Evolutionary conservation across 2,797 vertebrate species (phyloP).

Genomic region (Melanotaenia parkinsoni): DNA sequence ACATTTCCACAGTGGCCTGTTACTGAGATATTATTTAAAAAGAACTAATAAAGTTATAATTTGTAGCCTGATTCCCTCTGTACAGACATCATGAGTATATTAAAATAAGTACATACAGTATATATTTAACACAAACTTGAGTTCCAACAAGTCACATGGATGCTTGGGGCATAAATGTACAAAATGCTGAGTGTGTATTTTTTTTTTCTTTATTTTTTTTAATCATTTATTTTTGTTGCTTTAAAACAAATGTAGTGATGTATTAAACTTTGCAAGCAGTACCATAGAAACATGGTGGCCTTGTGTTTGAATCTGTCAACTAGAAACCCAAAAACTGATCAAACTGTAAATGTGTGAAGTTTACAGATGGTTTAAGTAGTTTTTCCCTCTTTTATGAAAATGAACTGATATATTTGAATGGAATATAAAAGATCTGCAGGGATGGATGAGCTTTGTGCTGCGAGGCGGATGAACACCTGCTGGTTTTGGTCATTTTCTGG

Average conservation of each 20-base stretch:
- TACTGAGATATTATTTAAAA: constrained; percentile 84
- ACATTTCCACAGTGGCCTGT: constrained; percentile 91
- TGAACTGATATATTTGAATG: too few relatives aligned
- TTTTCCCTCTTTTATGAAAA: too few relatives aligned
- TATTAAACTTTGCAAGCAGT: constrained; percentile 84
- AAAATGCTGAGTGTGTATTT: constrained; percentile 77
- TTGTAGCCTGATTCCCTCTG: constrained; percentile 88
- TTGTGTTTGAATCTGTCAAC: constrained; percentile 28
- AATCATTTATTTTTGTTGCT: constrained; percentile 77
- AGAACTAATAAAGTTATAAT: constrained; percentile 78
- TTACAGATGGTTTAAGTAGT: too few relatives aligned
- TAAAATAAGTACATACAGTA: constrained; percentile 66
- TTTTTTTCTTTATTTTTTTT: constrained; percentile 71
- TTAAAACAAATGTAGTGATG: constrained; percentile 78
- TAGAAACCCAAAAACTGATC: neutral
- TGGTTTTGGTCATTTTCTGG: too few relatives aligned
- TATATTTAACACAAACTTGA: constrained; percentile 83
- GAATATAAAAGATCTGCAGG: too few relatives aligned
- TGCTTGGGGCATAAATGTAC: constrained; percentile 77
- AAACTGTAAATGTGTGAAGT: too few relatives aligned
- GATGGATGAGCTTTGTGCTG: too few relatives aligned
- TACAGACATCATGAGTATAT: constrained; percentile 82
- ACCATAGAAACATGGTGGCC: constrained; percentile 58
- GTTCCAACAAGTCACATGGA: constrained; percentile 85
- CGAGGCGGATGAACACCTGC: too few relatives aligned